phyloP scores from a whole-genome alignment of 1,140 invertebrate genomes.

The Aethina tumida region DNA sequence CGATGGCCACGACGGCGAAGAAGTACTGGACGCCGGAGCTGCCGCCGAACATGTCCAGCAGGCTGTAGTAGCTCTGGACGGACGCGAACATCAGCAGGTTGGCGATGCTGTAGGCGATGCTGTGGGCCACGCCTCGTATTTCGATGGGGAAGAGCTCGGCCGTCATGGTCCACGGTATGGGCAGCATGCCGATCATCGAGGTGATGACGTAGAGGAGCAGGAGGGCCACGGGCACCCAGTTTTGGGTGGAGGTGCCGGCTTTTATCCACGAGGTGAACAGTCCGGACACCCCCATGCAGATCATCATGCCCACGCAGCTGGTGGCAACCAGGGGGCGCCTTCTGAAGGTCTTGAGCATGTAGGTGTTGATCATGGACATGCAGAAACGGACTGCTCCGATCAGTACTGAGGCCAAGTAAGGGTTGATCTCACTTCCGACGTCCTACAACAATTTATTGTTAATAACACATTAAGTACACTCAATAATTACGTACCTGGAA shows the following conservation, averaged over 20 bases:
- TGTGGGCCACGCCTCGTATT: constrained; percentile 41
- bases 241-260: constrained; percentile 17
- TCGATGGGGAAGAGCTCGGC: constrained; percentile 51
- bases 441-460: constrained; percentile 32
- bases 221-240: constrained; percentile 19
- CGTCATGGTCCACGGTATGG: constrained; percentile 55
- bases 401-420: constrained; percentile 46
- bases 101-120: constrained; percentile 39
- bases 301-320: constrained; percentile 42
- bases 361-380: constrained; percentile 45
- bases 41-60: constrained; percentile 24
- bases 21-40: constrained; percentile 37
- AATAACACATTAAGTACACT: background rate
- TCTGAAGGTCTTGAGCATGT: constrained; percentile 40
- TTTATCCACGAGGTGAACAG: constrained; percentile 38
- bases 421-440: constrained; percentile 39
- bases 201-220: constrained; percentile 37
- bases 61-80: constrained; percentile 39
- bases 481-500: constrained; percentile 36
- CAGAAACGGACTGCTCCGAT: constrained; percentile 54
- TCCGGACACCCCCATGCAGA: constrained; percentile 43
- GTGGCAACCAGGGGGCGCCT: constrained; percentile 42
- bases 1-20: constrained; percentile 53
- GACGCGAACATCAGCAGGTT: constrained; percentile 46
- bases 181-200: constrained; percentile 47